phyloP scores from a whole-genome alignment of 2,888 invertebrate genomes.

The Neocrepidodera transversa region DNA sequence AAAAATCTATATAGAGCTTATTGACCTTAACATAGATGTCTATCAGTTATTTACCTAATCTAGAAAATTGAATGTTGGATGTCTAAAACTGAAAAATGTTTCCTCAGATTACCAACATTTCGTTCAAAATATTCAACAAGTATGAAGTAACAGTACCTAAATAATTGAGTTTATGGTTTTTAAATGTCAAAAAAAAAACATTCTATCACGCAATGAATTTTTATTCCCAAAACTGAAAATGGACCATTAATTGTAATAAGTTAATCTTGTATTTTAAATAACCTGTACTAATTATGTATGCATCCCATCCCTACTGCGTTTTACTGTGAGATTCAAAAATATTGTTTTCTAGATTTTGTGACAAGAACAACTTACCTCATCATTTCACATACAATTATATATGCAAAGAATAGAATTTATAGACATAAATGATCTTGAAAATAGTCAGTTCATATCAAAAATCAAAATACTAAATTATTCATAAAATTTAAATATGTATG shows the following conservation, averaged over 20 bases:
- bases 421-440: no score
- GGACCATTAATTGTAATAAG: constrained; percentile 30
- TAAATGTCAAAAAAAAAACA: no score
- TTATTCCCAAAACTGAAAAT: constrained; percentile 22
- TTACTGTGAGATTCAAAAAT: constrained; percentile 20
- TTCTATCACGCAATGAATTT: no score
- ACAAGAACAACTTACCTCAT: background rate
- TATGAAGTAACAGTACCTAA: no score
- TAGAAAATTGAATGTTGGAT: constrained; percentile 6
- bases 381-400: no score
- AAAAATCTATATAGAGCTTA: constrained; percentile 28
- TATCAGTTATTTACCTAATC: background rate
- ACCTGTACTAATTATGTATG: constrained; percentile 13
- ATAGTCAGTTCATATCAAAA: no score
- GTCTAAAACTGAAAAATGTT: background rate
- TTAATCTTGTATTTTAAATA: no score
- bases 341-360: background rate
- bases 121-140: no score
- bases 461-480: no score
- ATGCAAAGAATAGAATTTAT: no score
- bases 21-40: constrained; percentile 1
- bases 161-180: no score
- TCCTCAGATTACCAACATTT: background rate
- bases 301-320: constrained; percentile 31
- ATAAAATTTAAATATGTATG: no score